Percentiles rank a stretch among this genome's conserved stretches.
phyloP scores from a whole-genome alignment of 2,888 invertebrate genomes.

The Noctua pronuba region DNA sequence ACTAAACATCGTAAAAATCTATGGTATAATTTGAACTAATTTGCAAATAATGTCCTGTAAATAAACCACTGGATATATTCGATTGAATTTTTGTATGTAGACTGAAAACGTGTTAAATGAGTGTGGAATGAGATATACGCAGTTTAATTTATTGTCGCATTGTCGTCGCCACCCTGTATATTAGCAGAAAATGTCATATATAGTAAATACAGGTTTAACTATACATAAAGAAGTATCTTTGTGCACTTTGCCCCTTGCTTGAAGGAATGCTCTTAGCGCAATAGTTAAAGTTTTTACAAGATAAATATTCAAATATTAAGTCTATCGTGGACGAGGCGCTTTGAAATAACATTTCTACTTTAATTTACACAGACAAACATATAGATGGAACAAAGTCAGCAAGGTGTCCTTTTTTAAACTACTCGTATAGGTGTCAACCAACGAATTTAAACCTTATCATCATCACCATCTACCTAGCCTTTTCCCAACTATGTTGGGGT shows the following conservation, averaged over 20 bases:
- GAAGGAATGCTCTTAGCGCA: neutral
- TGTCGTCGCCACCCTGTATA: no score
- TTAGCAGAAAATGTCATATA: neutral
- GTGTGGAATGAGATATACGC: no score
- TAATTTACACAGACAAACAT: constrained; percentile 43
- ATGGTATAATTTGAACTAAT: no score
- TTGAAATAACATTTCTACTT: constrained; percentile 37
- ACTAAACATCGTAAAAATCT: no score
- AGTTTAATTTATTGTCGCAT: no score
- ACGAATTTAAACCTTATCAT: neutral
- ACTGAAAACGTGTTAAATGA: no score
- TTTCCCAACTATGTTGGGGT: neutral
- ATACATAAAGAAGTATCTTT: neutral
- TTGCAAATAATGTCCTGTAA: no score
- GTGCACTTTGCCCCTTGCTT: neutral
- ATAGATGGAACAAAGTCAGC: constrained; percentile 21
- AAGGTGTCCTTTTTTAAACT: neutral
- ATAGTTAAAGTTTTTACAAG: neutral
- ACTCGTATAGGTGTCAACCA: neutral
- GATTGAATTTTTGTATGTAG: no score
- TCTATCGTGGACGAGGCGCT: constrained; percentile 23
- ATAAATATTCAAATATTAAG: neutral
- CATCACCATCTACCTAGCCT: neutral
- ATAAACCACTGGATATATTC: no score
- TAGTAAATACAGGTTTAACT: neutral